Evolutionary conservation across 2,888 invertebrate species (phyloP), one percentile per base, ranked within the genome.

Genomic region (Hartigia nigra): DNA sequence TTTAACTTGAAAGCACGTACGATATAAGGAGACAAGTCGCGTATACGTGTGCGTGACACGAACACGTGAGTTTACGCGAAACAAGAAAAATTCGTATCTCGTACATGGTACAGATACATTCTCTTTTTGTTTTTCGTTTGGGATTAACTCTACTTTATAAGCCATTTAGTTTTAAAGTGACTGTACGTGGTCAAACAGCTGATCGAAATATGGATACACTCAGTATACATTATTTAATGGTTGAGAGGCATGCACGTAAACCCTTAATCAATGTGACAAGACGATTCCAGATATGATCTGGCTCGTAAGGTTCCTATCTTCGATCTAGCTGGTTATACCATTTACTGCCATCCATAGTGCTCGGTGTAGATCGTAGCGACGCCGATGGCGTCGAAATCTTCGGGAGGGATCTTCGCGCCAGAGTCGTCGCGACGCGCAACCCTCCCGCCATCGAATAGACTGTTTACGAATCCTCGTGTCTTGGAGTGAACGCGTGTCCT

Each of bases 181-280:
- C 23, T 55, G 5, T 55, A 55, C 39, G 23, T 55, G 39, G 39
- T 55, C 23, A 2, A 55, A 55, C 9, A 78, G 78, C 75, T 55
- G 78, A 78, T 78, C 78, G 75, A 78, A 78, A n/a, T 70, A 78
- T 55, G 75, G 69, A 77, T 75, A 78, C 4, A 78, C 75, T 78
- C 78, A 55, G 55, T 78, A 34, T n/a, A 55, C 39, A 55, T 55
- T 55, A 55, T 78, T 74, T 77, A 70, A 31, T 32, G 70, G 77
- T 74, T 69, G 35, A 74, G 69, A 74, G 75, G 74, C 14, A 32
- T 34, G 78, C 34, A 69, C 70, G 11, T 39, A 78, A 11, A 70
- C 78, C 78, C 78, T 75, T 70, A 75, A 78, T 78, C 75, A 78
- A 75, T 70, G 78, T 78, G 78, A 78, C 78, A 70, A 72, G 78